These are phyloP conservation scores for Cyprinodon diabolis DNA, from an alignment of 2,797 vertebrate genomes.

Conservation along the genomic window DNA sequence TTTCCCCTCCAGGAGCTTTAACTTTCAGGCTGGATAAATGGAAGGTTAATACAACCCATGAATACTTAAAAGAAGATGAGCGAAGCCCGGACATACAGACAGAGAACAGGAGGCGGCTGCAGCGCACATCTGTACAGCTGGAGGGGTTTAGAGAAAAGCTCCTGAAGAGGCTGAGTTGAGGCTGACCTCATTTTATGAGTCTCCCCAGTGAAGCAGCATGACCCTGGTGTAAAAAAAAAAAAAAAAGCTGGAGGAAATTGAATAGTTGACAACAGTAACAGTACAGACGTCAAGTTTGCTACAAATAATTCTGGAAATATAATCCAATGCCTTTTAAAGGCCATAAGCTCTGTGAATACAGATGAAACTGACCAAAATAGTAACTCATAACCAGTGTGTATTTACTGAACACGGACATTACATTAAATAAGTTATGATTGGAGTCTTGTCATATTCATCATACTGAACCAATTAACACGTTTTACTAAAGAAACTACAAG, in stretches of 20 bases:
- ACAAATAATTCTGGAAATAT: neutral
- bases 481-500: neutral
- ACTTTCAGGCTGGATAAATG: constrained; percentile 14
- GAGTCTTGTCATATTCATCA: neutral
- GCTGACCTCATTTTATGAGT: constrained; percentile 3
- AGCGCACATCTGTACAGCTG: neutral
- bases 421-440: no score
- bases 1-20: constrained; percentile 18
- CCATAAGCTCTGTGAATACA: neutral
- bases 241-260: neutral
- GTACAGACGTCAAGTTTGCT: neutral
- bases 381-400: neutral
- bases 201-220: neutral
- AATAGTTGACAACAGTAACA: neutral
- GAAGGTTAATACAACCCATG: neutral
- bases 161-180: constrained; percentile 2
- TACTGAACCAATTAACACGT: neutral
- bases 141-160: neutral
- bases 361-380: neutral
- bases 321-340: neutral
- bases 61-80: neutral
- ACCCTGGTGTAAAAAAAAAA: neutral
- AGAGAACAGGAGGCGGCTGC: neutral
- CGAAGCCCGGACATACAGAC: neutral
- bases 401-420: neutral